Evolutionary conservation across 1,140 invertebrate species (phyloP).

Genomic region (Diorhabda carinulata): DNA sequence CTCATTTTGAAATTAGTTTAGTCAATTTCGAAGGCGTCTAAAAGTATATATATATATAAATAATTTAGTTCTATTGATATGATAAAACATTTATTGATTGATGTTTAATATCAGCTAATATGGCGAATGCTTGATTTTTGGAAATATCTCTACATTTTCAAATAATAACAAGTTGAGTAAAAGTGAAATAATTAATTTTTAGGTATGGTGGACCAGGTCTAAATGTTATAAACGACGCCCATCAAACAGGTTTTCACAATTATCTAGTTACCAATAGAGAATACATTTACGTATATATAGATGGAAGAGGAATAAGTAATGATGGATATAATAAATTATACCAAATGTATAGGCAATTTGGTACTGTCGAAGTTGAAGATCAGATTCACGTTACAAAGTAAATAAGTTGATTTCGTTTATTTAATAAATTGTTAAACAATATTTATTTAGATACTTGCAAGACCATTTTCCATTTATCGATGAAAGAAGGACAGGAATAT

Average conservation of each 20-base stretch:
- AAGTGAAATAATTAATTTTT: constrained; percentile 25
- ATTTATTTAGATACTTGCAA: constrained; percentile 55
- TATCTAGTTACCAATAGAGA: constrained; percentile 78
- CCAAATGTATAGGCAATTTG: constrained; percentile 80
- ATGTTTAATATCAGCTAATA: too few relatives aligned
- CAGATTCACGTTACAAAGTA: constrained; percentile 78
- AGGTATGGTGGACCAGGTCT: constrained; percentile 85
- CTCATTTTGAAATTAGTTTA: neutral
- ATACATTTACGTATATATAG: constrained; percentile 82
- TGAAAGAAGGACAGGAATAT: constrained; percentile 65
- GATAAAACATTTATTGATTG: too few relatives aligned
- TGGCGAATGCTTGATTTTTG: too few relatives aligned
- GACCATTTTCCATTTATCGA: constrained; percentile 63
- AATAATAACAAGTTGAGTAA: too few relatives aligned
- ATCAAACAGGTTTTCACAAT: constrained; percentile 69
- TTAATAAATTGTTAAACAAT: constrained; percentile 6
- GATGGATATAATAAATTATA: constrained; percentile 79
- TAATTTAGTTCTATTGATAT: too few relatives aligned
- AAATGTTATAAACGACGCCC: constrained; percentile 73
- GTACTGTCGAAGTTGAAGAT: constrained; percentile 83
- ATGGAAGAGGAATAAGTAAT: constrained; percentile 81
- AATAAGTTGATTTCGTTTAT: constrained; percentile 44
- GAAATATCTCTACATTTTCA: too few relatives aligned
- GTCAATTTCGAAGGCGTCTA: too few relatives aligned
- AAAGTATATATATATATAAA: too few relatives aligned